Percentiles rank a stretch among this genome's conserved stretches.
Evolutionary conservation across 1,140 invertebrate species (phyloP).

Genomic region (Drosophila suzukii): DNA sequence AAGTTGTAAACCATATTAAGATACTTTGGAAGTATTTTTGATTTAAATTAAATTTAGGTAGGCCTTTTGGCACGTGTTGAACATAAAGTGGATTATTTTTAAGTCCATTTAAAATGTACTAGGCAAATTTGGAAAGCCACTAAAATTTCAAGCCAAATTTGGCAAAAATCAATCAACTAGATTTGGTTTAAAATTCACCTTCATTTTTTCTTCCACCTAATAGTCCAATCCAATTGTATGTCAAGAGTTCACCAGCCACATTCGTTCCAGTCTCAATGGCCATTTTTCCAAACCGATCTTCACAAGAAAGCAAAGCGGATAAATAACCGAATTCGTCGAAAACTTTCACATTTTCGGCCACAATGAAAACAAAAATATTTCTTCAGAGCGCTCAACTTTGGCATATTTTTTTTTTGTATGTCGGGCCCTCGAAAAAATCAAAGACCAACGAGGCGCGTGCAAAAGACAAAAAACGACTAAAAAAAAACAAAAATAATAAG

Average conservation of each 20-base stretch:
- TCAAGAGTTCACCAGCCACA: constrained; percentile 41
- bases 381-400: constrained; percentile 54
- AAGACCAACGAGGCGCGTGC: constrained; percentile 44
- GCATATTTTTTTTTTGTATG: constrained; percentile 44
- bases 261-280: constrained; percentile 43
- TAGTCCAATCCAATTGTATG: constrained; percentile 35
- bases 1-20: background rate
- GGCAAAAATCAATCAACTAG: background rate
- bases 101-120: background rate
- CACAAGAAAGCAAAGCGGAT: constrained; percentile 27
- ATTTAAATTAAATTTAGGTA: constrained; percentile 4
- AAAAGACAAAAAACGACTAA: constrained; percentile 43
- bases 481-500: constrained; percentile 39
- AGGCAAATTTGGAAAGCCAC: background rate
- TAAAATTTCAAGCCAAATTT: constrained; percentile 1
- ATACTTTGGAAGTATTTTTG: constrained; percentile 2
- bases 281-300: constrained; percentile 24
- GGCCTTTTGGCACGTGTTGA: background rate
- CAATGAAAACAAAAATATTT: constrained; percentile 46
- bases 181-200: background rate
- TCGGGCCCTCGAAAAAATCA: constrained; percentile 24
- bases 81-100: constrained; percentile 1
- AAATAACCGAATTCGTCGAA: constrained; percentile 37
- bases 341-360: constrained; percentile 59
- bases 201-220: constrained; percentile 24